A percentile compares a stretch with the other conserved stretches of the same genome.
phyloP scores from a whole-genome alignment of 2,888 invertebrate species.

The Ischnura elegans region DNA sequence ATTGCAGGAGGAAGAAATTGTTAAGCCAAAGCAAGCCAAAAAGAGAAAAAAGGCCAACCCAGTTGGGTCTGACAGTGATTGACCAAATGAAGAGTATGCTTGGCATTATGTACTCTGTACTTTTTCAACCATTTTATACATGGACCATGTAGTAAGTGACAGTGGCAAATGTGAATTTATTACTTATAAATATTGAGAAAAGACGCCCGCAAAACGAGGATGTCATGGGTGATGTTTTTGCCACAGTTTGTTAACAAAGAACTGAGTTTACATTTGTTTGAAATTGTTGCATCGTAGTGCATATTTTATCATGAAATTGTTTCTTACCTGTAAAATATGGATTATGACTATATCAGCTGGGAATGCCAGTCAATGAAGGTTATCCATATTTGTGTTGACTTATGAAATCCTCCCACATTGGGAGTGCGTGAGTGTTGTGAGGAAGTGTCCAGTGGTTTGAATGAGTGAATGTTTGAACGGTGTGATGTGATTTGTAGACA shows the following conservation, averaged over 20 bases:
- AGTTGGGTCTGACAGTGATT: slow-evolving; percentile 95
- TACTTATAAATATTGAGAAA: slow-evolving; percentile 54
- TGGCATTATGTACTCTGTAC: slow-evolving; percentile 56
- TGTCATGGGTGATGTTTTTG: slow-evolving; percentile 52
- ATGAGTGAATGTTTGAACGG: slow-evolving; percentile 43
- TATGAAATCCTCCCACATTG: slow-evolving; percentile 71
- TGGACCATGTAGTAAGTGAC: slow-evolving; percentile 63
- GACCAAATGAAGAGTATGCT: slow-evolving; percentile 78
- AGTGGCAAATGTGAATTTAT: slow-evolving; percentile 56
- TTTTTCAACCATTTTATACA: slow-evolving; percentile 60
- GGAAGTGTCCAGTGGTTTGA: slow-evolving; percentile 56
- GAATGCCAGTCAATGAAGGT: slow-evolving; percentile 66
- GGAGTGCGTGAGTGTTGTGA: slow-evolving; percentile 67
- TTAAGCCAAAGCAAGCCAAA: slow-evolving; percentile 94
- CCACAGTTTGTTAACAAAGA: slow-evolving; percentile 59
- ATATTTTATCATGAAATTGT: slow-evolving; percentile 58
- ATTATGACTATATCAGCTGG: slow-evolving; percentile 64
- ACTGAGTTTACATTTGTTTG: slow-evolving; percentile 62
- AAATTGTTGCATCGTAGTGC: slow-evolving; percentile 62
- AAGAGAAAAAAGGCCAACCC: slow-evolving; percentile 89
- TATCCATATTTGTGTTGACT: slow-evolving; percentile 70
- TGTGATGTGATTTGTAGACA: slow-evolving; percentile 62
- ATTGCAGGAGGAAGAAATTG: slow-evolving; percentile 92
- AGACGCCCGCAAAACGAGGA: slow-evolving; percentile 46
- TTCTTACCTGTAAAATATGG: slow-evolving; percentile 63